Percentiles rank a stretch among this genome's conserved stretches.
These are phyloP conservation scores for Masnerella sp. DNA, from an alignment of 2,888 invertebrate genomes.

Conservation along the genomic window DNA sequence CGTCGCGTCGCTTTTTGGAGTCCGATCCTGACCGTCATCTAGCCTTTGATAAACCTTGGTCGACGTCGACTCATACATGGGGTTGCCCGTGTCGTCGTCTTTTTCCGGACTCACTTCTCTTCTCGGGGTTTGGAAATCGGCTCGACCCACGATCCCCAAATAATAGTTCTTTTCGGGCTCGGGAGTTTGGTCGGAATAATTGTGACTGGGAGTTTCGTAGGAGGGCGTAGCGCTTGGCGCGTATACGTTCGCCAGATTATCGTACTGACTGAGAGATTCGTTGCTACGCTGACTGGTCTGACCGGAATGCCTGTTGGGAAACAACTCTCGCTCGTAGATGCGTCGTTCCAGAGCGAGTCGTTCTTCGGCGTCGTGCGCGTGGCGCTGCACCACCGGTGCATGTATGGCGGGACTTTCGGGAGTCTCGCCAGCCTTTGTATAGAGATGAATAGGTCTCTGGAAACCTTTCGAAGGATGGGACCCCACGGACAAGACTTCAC, in stretches of 20 bases:
- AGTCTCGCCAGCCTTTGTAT: constrained; percentile 68
- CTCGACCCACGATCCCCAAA: constrained; percentile 50
- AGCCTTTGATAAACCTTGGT: neutral
- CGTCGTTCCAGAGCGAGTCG: constrained; percentile 54
- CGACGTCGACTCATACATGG: neutral
- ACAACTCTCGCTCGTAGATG: constrained; percentile 66
- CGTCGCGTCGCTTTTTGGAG: neutral
- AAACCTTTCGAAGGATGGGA: constrained; percentile 94
- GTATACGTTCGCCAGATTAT: constrained; percentile 74
- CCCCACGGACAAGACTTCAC: constrained; percentile 88
- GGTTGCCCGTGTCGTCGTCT: neutral
- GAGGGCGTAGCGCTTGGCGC: constrained; percentile 73
- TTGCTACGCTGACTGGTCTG: constrained; percentile 72
- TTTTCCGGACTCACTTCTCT: constrained; percentile 18
- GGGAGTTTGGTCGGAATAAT: constrained; percentile 62
- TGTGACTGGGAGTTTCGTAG: constrained; percentile 72
- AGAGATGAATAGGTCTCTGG: constrained; percentile 86
- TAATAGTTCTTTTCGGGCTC: constrained; percentile 65
- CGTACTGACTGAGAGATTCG: constrained; percentile 73
- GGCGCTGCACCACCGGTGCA: neutral
- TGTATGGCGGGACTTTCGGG: constrained; percentile 10
- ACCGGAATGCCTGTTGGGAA: constrained; percentile 68
- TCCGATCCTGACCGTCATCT: constrained; percentile 1
- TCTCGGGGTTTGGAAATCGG: constrained; percentile 41
- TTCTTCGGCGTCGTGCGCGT: constrained; percentile 29